Conservation (phyloP, 2,113 vertebrate genomes). For the Nyctereutes procyonoides region DNA sequence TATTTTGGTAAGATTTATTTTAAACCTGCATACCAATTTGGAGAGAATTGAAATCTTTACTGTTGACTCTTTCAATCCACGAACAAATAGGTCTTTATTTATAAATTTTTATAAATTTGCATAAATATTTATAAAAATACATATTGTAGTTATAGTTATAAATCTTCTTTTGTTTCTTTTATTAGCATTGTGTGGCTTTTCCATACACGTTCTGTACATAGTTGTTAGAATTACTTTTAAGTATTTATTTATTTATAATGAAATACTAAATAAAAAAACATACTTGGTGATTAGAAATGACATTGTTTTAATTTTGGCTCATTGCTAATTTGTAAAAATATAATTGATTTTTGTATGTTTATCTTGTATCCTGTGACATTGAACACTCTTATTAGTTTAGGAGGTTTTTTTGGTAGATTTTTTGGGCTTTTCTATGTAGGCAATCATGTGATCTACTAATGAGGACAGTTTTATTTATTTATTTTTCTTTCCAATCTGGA, state of each 20-base stretch:
- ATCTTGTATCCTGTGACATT: not conserved
- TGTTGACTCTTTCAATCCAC: not conserved
- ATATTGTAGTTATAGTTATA: not conserved
- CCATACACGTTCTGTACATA: not conserved
- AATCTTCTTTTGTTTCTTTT: not conserved
- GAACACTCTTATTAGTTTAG: not conserved
- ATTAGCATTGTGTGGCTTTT: not conserved
- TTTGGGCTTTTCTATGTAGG: not conserved
- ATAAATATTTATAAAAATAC: not conserved
- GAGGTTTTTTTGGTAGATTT: not conserved
- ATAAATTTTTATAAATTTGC: not conserved
- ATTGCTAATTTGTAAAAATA: not conserved
- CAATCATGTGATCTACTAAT: not conserved
- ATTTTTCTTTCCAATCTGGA: not conserved
- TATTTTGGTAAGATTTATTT: not conserved
- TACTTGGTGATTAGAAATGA: not conserved
- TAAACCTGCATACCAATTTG: not conserved
- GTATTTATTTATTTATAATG: not conserved
- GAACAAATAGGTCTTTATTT: not conserved
- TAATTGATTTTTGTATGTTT: not conserved
- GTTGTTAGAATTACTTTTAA: not conserved
- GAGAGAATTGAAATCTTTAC: not conserved
- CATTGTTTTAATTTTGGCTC: not conserved
- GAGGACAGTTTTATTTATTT: not conserved
- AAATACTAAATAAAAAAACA: not conserved